Base-by-base conservation (phyloP, 2,113 vertebrate species). In the Lontra canadensis region DNA sequence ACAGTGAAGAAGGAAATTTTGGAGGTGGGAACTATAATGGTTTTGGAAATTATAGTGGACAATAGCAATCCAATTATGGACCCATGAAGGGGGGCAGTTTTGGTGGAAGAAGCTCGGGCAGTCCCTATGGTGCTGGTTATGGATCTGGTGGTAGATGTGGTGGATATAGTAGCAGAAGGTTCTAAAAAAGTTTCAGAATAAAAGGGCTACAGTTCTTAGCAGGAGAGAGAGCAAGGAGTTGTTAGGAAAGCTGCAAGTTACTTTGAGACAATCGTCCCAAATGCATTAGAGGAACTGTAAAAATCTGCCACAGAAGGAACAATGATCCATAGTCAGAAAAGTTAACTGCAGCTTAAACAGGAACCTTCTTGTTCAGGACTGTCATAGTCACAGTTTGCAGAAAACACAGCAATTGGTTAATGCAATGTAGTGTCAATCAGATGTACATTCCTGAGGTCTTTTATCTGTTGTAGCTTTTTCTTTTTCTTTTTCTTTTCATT, bases 211-310 rank as follows among this genome's bases (percentile, higher is more conserved):
- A 99, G 99, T 99, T 99, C 99, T 99, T 99, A 99, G 99, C 99
- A 99, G 99, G 99, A 99, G 99, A 99, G 99, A 99, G 99, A 99
- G 99, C 99, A 99, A 99, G 99, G 99, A 99, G 99, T 99, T 99
- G 99, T 99, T 99, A 99, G 99, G 99, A 99, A 99, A 99, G 99
- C 99, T 99, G 99, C 99, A 99, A 99, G 99, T 99, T 99, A 99
- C 99, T 99, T 99, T 99, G 99, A 99, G 99, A 99, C 99, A 99
- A 99, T 99, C 99, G 99, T 99, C 99, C 99, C 99, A 99, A 99
- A 99, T 99, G 99, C 99, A 99, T 99, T 99, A 99, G 99, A 99
- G 99, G 99, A 99, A 99, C 99, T 99, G 98, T 99, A 99, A 99
- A 98, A 99, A 99, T 99, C 98, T 99, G 98, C 99, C 99, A 99